Percentiles rank a stretch among this genome's conserved stretches.
Conservation (phyloP, 2,888 invertebrate species). For the Notodonta dromedarius region DNA sequence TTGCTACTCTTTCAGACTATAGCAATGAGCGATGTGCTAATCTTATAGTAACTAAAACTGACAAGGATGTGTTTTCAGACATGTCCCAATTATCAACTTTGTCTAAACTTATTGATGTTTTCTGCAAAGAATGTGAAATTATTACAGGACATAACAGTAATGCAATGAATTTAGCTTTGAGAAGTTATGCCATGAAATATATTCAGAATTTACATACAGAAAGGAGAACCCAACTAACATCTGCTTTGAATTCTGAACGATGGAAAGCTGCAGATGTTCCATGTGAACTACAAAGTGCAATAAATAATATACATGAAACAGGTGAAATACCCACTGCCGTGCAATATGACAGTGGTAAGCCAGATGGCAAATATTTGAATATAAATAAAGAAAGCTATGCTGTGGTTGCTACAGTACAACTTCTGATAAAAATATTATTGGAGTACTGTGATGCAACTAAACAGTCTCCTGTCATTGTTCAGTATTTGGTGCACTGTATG, state of each 20-base stretch:
- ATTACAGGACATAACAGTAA: slow-evolving; percentile 91
- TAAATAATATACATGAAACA: slow-evolving; percentile 87
- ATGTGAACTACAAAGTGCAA: slow-evolving; percentile 93
- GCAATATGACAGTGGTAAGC: slow-evolving; percentile 66
- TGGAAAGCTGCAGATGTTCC: slow-evolving; percentile 98
- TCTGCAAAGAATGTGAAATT: slow-evolving; percentile 89
- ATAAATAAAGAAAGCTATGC: slow-evolving; percentile 90
- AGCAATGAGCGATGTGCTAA: slow-evolving; percentile 97
- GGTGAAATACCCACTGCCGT: slow-evolving; percentile 73
- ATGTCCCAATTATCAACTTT: slow-evolving; percentile 90
- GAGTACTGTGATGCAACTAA: slow-evolving; percentile 95
- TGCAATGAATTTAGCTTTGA: slow-evolving; percentile 91
- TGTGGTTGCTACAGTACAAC: slow-evolving; percentile 92
- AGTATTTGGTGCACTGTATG: slow-evolving; percentile 92
- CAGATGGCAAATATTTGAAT: slow-evolving; percentile 83
- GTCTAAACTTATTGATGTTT: slow-evolving; percentile 90
- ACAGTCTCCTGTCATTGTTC: slow-evolving; percentile 91
- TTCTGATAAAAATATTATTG: slow-evolving; percentile 94
- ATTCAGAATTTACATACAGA: slow-evolving; percentile 96
- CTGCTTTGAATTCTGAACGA: slow-evolving; percentile 94
- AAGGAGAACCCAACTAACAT: slow-evolving; percentile 92
- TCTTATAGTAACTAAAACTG: slow-evolving; percentile 91
- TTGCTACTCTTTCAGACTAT: slow-evolving; percentile 94
- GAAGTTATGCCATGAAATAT: slow-evolving; percentile 95
- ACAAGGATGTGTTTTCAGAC: slow-evolving; percentile 89